Conservation (phyloP, 2,113 vertebrate species). For the Pygoscelis adeliae region DNA sequence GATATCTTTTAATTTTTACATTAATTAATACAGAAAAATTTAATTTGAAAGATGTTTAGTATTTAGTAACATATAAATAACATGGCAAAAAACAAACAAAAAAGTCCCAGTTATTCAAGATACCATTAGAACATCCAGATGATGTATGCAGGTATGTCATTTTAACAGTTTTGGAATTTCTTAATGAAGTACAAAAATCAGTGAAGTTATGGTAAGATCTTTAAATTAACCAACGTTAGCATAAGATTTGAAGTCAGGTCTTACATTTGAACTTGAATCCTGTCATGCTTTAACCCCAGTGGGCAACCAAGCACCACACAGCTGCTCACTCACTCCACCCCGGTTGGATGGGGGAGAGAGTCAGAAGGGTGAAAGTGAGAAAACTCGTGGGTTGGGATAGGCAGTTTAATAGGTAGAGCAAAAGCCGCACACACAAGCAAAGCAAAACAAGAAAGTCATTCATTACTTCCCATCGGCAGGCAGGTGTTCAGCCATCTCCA, state of each 20-base stretch:
- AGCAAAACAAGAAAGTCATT: too few relatives aligned
- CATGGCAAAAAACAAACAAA: not conserved
- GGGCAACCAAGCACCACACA: too few relatives aligned
- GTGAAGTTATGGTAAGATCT: not conserved
- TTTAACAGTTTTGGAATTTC: not conserved
- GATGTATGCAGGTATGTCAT: not conserved
- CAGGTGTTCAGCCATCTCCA: too few relatives aligned
- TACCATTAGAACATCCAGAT: not conserved
- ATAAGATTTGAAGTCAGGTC: not conserved
- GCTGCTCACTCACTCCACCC: too few relatives aligned
- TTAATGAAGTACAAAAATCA: not conserved
- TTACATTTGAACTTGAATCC: not conserved
- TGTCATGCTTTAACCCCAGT: too few relatives aligned
- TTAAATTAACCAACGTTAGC: not conserved
- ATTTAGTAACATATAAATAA: not conserved
- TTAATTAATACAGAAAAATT: not conserved
- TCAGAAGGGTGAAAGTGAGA: too few relatives aligned
- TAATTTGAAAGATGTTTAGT: not conserved
- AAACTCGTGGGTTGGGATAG: too few relatives aligned
- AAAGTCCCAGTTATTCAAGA: not conserved
- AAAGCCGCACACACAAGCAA: too few relatives aligned
- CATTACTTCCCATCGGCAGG: too few relatives aligned
- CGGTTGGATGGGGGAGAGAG: too few relatives aligned
- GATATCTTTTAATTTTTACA: not conserved
- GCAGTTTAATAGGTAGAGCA: too few relatives aligned